A percentile compares a stretch with the other conserved stretches of the same genome.
Evolutionary conservation across 2,888 invertebrate species (phyloP).

Genomic region (Yponomeuta plumbellus): DNA sequence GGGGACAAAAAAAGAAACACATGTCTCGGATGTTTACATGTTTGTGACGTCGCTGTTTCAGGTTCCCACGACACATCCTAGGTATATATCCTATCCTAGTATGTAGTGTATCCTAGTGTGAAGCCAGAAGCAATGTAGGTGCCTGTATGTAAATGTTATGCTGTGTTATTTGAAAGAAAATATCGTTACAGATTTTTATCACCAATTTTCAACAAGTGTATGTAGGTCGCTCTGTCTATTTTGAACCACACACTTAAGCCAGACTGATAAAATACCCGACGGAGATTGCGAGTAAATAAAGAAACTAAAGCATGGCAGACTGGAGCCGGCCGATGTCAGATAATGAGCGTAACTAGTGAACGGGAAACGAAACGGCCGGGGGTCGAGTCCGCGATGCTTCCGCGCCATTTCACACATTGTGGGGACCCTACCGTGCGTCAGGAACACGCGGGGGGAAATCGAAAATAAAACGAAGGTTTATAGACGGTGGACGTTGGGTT

Average conservation of each 20-base stretch:
- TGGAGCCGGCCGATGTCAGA: constrained; percentile 61
- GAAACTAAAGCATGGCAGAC: constrained; percentile 62
- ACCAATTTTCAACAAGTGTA: no score
- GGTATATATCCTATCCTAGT: no score
- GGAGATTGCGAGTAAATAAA: constrained; percentile 53
- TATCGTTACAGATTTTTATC: no score
- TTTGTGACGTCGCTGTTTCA: no score
- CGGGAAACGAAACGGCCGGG: constrained; percentile 28
- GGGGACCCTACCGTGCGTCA: constrained; percentile 62
- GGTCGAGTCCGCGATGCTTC: constrained; percentile 66
- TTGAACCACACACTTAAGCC: not conserved
- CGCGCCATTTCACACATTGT: constrained; percentile 69
- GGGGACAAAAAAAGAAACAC: no score
- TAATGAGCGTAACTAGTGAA: constrained; percentile 52
- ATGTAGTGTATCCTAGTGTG: no score
- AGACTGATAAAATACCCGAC: not conserved
- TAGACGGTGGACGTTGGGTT: not conserved
- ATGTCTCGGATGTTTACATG: no score
- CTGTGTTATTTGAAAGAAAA: no score
- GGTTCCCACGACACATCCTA: no score
- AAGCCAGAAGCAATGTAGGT: no score
- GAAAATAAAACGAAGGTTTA: constrained; percentile 15
- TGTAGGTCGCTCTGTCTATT: no score
- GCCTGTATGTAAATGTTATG: no score
- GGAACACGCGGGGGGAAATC: constrained; percentile 39